Evolutionary conservation across 2,113 vertebrate species (phyloP), one percentile per base, ranked within the genome.

Genomic region (Xenus cinereus): DNA sequence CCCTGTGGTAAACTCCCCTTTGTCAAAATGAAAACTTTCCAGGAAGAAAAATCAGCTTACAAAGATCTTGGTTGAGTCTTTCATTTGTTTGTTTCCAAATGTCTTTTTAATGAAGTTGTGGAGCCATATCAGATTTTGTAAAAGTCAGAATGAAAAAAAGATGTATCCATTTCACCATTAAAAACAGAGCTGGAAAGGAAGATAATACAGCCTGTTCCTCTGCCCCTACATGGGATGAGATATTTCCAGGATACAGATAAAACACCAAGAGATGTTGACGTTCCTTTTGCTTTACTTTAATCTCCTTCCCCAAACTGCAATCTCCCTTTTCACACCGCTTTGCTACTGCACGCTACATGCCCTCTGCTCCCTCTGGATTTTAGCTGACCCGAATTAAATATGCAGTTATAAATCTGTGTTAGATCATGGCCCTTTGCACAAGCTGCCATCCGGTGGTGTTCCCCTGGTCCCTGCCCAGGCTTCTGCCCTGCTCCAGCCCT

Each of bases 11-110:
- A 95, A 64, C 23, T 85, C 18, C 21, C 19, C 17, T 88, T 87
- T 67, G 37, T 77, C 75, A 78, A 86, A 85, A 84, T 18, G 9
- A 73, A 85, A 80, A 57, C 67, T 88, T 95, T 77, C 67, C 67
- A 94, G 41, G 33, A 86, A 83, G 46, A 16, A 19, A 39, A 72
- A 57, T 39, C 24, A 4, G 1, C 59, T 80, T 54, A 33, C 13
- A 60, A 80, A 84, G 27, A 17, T 74, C 88, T 86, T 78, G 68
- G 19, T 80, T 0, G 0, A 82, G 48, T 45, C 26, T 84, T 90
- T 66, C 2, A 0, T 62, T 80, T 95, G 73, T 89, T 96, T 91
- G 73, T 92, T 95, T 94, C 84, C 76, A 91, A 89, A 94, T 86
- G 68, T 66, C 62, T 37, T 94, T 88, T 92, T 84, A 94, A 80